Percentiles rank a stretch among this genome's conserved stretches.
phyloP scores from a whole-genome alignment of 23 tunicate genomes.

The Botrylloides violaceus region DNA sequence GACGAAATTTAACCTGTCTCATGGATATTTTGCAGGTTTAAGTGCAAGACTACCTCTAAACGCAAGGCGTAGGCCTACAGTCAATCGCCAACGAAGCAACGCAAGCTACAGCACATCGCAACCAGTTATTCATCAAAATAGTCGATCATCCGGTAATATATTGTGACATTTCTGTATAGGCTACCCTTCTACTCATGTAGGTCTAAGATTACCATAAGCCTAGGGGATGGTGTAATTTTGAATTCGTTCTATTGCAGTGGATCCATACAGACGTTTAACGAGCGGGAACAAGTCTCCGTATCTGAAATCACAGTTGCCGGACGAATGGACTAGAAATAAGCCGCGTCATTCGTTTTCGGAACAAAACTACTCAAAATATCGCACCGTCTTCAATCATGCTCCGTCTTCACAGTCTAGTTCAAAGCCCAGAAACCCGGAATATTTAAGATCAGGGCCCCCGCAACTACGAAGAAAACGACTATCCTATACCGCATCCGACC shows the following conservation, averaged over 20 bases:
- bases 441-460: constrained; percentile 6
- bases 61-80: constrained; percentile 4
- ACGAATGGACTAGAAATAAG: not conserved
- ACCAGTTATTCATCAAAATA: not conserved
- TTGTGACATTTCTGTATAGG: not conserved
- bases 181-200: too few relatives aligned
- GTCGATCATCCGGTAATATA: not conserved
- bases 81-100: not conserved
- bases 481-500: not conserved
- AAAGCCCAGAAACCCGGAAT: not conserved
- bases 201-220: too few relatives aligned
- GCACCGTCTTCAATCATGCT: constrained; percentile 6
- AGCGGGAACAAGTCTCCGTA: constrained; percentile 19
- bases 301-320: constrained; percentile 15
- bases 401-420: not conserved
- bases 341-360: constrained; percentile 1
- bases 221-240: not conserved
- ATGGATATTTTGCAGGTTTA: constrained; percentile 1
- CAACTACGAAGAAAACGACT: constrained; percentile 2
- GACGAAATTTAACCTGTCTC: too few relatives aligned
- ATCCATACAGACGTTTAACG: constrained; percentile 12
- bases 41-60: constrained; percentile 19
- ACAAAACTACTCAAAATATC: not conserved
- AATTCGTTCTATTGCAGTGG: not conserved
- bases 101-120: not conserved